Conservation (phyloP, 2,797 vertebrate species). For the Chloroceryle inda region DNA sequence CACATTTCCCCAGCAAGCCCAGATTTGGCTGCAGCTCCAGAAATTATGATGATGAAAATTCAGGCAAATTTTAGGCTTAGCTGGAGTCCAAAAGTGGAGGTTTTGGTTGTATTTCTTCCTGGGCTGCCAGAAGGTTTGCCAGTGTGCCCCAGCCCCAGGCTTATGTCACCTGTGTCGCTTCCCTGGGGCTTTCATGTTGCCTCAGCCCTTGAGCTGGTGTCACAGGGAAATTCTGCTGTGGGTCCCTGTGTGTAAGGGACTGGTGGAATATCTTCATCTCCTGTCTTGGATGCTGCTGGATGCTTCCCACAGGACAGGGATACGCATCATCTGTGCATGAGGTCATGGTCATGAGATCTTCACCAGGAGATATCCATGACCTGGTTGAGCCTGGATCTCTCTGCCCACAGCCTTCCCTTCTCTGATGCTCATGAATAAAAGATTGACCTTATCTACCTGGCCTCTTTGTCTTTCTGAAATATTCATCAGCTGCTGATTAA, state of each 20-base stretch:
- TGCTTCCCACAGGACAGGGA: background rate
- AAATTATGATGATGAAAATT: background rate
- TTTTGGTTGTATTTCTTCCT: background rate
- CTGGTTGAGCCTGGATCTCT: background rate
- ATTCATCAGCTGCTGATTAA: slow-evolving; percentile 75
- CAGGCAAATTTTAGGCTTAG: background rate
- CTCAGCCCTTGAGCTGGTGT: rapidly evolving
- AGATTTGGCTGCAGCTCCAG: background rate
- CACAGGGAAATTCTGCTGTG: rapidly evolving
- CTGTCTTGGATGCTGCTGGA: rapidly evolving
- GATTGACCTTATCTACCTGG: slow-evolving; percentile 60
- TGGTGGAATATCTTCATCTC: background rate
- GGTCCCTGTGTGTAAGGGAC: background rate
- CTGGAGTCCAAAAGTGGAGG: background rate
- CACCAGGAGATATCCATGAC: background rate
- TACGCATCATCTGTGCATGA: background rate
- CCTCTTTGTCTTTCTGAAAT: slow-evolving; percentile 77
- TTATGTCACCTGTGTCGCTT: rapidly evolving
- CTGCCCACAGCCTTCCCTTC: slow-evolving; percentile 5
- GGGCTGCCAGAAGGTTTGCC: background rate
- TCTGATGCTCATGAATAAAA: slow-evolving; percentile 58
- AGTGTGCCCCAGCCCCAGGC: background rate
- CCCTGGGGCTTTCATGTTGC: background rate
- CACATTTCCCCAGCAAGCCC: background rate
- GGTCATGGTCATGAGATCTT: background rate